Conservation (phyloP, 2,888 invertebrate genomes). For the Drosophila hamatofila region DNA sequence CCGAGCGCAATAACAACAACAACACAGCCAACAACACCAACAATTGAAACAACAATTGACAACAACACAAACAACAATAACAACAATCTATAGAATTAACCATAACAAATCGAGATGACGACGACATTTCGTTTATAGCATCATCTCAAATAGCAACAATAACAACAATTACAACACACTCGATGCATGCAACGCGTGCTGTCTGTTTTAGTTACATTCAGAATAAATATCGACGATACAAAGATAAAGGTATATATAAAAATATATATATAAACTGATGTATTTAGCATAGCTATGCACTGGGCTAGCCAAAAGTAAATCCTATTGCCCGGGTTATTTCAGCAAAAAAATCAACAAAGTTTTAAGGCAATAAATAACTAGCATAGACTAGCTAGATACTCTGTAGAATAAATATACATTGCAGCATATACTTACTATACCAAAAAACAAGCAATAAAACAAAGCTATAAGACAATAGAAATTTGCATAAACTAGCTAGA, state of each 20-base stretch:
- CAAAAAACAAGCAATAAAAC: no score
- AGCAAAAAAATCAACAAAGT: conserved; percentile 26
- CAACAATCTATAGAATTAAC: conserved; percentile 16
- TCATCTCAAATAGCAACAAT: conserved; percentile 49
- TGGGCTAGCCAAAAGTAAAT: conserved; percentile 54
- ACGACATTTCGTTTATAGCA: conserved; percentile 78
- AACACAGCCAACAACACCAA: conserved; percentile 24
- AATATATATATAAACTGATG: conserved; percentile 5
- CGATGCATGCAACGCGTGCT: conserved; percentile 55
- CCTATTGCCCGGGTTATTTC: conserved; percentile 55
- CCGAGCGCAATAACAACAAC: conserved; percentile 24
- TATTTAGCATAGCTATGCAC: conserved; percentile 39
- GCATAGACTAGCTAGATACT: not conserved
- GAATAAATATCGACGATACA: conserved; percentile 43
- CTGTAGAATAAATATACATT: not conserved
- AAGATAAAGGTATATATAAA: conserved; percentile 15
- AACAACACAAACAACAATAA: conserved; percentile 10
- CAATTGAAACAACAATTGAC: conserved; percentile 15
- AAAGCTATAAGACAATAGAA: no score
- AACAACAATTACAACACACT: conserved; percentile 16
- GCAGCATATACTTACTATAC: not conserved
- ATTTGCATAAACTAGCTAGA: no score
- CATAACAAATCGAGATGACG: conserved; percentile 52
- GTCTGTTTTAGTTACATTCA: conserved; percentile 51
- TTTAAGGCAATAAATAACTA: not conserved